Evolutionary conservation across 2,888 invertebrate species (phyloP).

Genomic region (Nemurella pictetii): DNA sequence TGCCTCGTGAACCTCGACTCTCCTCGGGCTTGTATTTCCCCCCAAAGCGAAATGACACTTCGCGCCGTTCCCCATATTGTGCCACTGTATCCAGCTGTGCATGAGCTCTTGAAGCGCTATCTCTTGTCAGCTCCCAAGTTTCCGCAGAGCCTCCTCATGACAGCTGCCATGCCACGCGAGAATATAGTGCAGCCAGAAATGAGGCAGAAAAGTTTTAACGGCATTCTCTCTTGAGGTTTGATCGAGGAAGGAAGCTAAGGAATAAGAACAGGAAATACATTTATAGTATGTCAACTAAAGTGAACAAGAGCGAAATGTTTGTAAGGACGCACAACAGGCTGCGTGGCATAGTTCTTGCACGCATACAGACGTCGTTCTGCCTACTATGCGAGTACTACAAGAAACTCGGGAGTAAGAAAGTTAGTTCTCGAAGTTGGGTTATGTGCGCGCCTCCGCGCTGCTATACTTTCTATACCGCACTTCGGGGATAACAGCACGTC

Average conservation of each 20-base stretch:
- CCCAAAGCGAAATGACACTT: neutral
- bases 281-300: slow-evolving; percentile 22
- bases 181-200: neutral
- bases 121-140: neutral
- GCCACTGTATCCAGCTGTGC: neutral
- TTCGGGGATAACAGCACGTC: slow-evolving; percentile 12
- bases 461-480: slow-evolving; percentile 12
- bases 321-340: neutral
- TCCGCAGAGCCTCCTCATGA: neutral
- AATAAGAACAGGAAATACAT: slow-evolving; percentile 32
- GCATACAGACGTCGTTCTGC: neutral
- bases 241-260: slow-evolving; percentile 21
- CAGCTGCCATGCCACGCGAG: slow-evolving; percentile 18
- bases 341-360: slow-evolving; percentile 4
- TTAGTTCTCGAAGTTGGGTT: slow-evolving; percentile 2
- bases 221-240: slow-evolving; percentile 25
- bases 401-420: slow-evolving; percentile 12
- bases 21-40: neutral
- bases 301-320: neutral
- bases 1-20: neutral
- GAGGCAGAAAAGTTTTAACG: slow-evolving; percentile 25
- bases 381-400: neutral
- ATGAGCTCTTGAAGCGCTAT: neutral
- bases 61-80: neutral
- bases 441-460: neutral